A percentile compares a stretch with the other conserved stretches of the same genome.
These are phyloP conservation scores for Leucoma salicis DNA, from an alignment of 2,888 invertebrate species.

Conservation along the genomic window DNA sequence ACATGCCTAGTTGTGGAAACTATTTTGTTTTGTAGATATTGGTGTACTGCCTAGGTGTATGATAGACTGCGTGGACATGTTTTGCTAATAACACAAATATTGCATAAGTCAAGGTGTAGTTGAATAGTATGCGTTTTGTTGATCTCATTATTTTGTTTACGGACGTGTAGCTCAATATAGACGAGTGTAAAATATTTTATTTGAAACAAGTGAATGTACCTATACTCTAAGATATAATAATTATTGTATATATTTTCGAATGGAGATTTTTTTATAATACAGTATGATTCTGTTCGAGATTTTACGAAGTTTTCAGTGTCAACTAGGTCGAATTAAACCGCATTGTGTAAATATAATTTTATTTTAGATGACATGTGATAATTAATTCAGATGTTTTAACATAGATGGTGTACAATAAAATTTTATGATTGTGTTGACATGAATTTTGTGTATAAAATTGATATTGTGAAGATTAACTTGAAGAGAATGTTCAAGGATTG, in stretches of 20 bases:
- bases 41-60: slow-evolving; percentile 42
- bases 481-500: slow-evolving; percentile 76
- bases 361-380: slow-evolving; percentile 71
- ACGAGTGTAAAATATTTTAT: slow-evolving; percentile 66
- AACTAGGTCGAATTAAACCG: slow-evolving; percentile 54
- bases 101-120: slow-evolving; percentile 39
- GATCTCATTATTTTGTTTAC: slow-evolving; percentile 75
- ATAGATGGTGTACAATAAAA: slow-evolving; percentile 72
- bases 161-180: slow-evolving; percentile 76
- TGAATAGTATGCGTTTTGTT: slow-evolving; percentile 67
- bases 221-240: slow-evolving; percentile 67
- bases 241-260: slow-evolving; percentile 75
- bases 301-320: slow-evolving; percentile 65
- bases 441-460: slow-evolving; percentile 74
- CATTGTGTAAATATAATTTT: slow-evolving; percentile 71
- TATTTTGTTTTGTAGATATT: slow-evolving; percentile 36
- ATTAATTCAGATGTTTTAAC: slow-evolving; percentile 70
- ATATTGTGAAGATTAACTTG: slow-evolving; percentile 77
- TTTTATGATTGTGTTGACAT: slow-evolving; percentile 75
- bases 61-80: slow-evolving; percentile 45
- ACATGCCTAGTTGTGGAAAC: slow-evolving; percentile 47
- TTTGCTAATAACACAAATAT: slow-evolving; percentile 44
- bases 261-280: slow-evolving; percentile 64
- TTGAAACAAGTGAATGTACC: slow-evolving; percentile 63
- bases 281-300: slow-evolving; percentile 61